These are phyloP conservation scores for Acropternis orthonyx DNA, from an alignment of 2,797 vertebrate species.

Conservation along the genomic window DNA sequence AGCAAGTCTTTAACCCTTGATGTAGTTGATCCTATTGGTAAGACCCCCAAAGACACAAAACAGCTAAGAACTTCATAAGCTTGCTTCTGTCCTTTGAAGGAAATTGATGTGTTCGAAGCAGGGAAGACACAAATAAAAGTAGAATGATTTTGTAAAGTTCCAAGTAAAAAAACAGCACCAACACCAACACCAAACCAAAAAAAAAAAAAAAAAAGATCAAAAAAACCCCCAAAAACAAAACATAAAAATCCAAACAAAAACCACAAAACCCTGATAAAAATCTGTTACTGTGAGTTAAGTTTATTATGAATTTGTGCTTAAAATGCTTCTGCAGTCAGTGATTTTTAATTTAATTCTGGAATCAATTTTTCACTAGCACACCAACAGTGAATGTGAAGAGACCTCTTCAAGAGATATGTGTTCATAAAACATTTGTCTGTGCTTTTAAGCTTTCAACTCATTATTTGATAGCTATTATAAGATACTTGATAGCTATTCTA, in stretches of 20 bases:
- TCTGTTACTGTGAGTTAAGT: background rate
- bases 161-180: no score
- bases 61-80: background rate
- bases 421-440: background rate
- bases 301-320: background rate
- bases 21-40: background rate
- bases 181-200: no score
- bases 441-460: background rate
- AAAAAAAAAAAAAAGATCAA: background rate
- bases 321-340: background rate
- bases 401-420: fast-evolving
- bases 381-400: background rate
- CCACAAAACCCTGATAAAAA: background rate
- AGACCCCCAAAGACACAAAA: background rate
- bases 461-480: background rate
- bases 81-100: background rate
- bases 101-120: background rate
- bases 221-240: no score
- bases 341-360: background rate
- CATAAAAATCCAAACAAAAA: no score
- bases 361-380: background rate
- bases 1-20: background rate
- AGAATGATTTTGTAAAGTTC: background rate
- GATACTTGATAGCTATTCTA: background rate
- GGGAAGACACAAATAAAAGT: background rate